These are phyloP conservation scores for Oxytorus armatus DNA, from an alignment of 2,888 invertebrate species.

Conservation along the genomic window DNA sequence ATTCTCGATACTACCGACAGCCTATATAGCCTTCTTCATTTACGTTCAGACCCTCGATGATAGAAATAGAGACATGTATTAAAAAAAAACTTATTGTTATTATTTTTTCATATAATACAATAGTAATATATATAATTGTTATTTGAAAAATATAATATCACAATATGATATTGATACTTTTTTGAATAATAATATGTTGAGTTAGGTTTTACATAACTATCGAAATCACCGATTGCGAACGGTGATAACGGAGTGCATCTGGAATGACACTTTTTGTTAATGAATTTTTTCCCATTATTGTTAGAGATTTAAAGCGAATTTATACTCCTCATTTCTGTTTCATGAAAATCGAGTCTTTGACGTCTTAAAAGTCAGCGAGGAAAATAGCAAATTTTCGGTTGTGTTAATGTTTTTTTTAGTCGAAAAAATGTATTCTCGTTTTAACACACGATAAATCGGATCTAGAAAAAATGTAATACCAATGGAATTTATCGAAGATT, in stretches of 20 bases:
- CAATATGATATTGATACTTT: constrained; percentile 24
- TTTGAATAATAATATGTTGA: neutral
- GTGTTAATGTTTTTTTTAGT: no score
- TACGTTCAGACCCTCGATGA: constrained; percentile 68
- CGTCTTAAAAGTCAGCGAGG: neutral
- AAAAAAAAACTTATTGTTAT: constrained; percentile 21
- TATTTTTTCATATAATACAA: neutral
- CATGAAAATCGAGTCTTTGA: neutral
- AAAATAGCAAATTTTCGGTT: neutral
- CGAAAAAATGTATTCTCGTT: no score
- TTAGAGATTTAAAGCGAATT: constrained; percentile 4
- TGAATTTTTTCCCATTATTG: constrained; percentile 12
- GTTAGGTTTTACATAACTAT: constrained; percentile 10
- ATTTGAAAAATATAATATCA: constrained; percentile 10
- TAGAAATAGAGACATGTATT: constrained; percentile 41
- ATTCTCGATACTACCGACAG: constrained; percentile 74
- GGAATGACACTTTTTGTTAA: constrained; percentile 55
- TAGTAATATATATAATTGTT: constrained; percentile 24
- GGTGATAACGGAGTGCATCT: constrained; percentile 51
- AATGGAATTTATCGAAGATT: neutral
- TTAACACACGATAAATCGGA: no score
- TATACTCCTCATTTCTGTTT: no score
- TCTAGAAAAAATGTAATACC: no score
- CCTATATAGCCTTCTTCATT: constrained; percentile 74
- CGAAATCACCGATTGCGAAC: constrained; percentile 22